Evolutionary conservation across 2,113 vertebrate genomes (phyloP).

Genomic region (Pteropus alecto): DNA sequence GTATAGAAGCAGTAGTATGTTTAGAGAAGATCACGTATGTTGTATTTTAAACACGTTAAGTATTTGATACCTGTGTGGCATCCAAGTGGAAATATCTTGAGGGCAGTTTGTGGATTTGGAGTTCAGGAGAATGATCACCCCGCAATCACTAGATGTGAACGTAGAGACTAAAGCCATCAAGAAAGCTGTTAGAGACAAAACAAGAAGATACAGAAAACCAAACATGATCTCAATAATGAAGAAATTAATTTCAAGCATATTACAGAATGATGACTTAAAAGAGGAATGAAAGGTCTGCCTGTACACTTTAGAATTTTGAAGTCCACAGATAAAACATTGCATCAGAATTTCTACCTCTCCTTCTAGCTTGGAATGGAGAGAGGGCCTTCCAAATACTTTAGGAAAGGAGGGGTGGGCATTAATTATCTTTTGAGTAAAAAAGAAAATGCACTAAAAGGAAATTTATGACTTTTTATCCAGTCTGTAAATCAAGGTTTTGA

Average conservation of each 20-base stretch:
- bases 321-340: background rate
- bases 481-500: background rate
- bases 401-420: background rate
- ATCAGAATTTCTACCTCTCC: background rate
- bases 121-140: background rate
- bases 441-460: background rate
- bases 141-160: background rate
- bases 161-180: background rate
- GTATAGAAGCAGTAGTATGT: background rate
- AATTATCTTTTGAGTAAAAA: conserved; percentile 4
- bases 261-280: background rate
- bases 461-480: background rate
- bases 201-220: background rate
- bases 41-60: background rate
- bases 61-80: background rate
- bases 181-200: background rate
- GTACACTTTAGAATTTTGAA: background rate
- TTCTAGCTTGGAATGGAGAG: background rate
- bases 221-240: background rate
- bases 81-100: background rate
- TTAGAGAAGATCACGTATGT: background rate
- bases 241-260: background rate
- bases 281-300: background rate
- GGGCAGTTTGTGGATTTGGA: background rate
- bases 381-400: background rate